These are phyloP conservation scores for Agrochola lychnidis DNA, from an alignment of 2,888 invertebrate species.

Conservation along the genomic window DNA sequence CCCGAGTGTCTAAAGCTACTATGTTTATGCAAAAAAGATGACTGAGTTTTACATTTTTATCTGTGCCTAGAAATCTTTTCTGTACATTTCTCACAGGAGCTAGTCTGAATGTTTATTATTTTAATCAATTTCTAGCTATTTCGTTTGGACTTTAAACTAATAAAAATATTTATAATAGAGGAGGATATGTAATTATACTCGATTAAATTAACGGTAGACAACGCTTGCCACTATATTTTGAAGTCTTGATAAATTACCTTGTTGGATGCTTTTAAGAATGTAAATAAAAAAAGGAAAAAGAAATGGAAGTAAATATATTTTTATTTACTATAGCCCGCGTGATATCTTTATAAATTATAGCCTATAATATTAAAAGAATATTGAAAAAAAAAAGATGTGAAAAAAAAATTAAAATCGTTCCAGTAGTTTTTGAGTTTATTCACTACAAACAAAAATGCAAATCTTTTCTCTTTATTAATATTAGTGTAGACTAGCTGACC, in stretches of 20 bases:
- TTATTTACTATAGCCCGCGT: too few species aligned
- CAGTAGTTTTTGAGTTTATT: too few species aligned
- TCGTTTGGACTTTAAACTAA: constrained; percentile 4
- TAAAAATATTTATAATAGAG: constrained; percentile 34
- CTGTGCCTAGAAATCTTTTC: constrained; percentile 40
- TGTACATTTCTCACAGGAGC: constrained; percentile 22
- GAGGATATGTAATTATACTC: constrained; percentile 20
- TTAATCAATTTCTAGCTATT: constrained; percentile 38
- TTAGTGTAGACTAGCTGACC: background rate
- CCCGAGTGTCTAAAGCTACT: constrained; percentile 3
- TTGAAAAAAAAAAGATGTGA: too few species aligned
- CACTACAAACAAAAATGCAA: too few species aligned
- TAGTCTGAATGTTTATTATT: constrained; percentile 22
- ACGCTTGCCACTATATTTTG: constrained; percentile 10
- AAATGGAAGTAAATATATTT: background rate
- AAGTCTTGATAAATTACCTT: constrained; percentile 24
- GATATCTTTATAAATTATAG: too few species aligned
- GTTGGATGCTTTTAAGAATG: background rate
- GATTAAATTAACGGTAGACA: constrained; percentile 29
- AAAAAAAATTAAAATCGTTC: too few species aligned
- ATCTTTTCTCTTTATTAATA: too few species aligned
- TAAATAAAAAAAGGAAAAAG: background rate
- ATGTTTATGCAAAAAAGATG: constrained; percentile 44
- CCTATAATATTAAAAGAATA: too few species aligned
- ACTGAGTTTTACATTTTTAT: constrained; percentile 24